Evolutionary conservation across 2,113 vertebrate genomes (phyloP).

Genomic region (Oreotragus oreotragus): DNA sequence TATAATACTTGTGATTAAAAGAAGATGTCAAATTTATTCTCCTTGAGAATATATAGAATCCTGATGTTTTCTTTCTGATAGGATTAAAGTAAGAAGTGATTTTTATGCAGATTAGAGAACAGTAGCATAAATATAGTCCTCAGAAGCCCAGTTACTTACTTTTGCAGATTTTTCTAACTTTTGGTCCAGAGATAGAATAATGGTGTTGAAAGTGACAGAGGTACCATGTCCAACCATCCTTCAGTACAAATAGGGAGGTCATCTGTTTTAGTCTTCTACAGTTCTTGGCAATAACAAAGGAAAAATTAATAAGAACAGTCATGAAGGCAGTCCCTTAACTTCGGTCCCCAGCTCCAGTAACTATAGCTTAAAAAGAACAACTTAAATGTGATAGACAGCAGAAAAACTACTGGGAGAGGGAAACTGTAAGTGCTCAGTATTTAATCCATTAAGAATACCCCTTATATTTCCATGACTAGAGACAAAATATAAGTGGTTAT

Average conservation of each 20-base stretch:
- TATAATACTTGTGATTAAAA: neutral
- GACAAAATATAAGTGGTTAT: neutral
- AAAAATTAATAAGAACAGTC: slow-evolving; percentile 72
- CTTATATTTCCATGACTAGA: neutral
- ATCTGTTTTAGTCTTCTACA: slow-evolving; percentile 74
- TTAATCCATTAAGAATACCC: neutral
- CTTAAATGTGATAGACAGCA: neutral
- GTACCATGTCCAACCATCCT: neutral
- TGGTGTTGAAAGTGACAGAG: neutral
- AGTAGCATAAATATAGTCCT: neutral
- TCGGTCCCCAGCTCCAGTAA: slow-evolving; percentile 61
- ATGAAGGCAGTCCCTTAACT: slow-evolving; percentile 42
- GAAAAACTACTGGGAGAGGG: neutral
- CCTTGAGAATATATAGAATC: neutral
- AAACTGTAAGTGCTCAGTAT: neutral
- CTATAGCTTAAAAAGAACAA: slow-evolving; percentile 50
- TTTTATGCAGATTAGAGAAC: neutral
- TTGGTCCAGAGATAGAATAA: neutral
- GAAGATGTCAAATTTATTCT: neutral
- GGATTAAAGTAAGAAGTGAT: neutral
- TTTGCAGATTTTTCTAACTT: slow-evolving; percentile 5
- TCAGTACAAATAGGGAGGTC: slow-evolving; percentile 33
- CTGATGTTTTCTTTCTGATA: neutral
- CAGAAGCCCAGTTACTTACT: neutral
- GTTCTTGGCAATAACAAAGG: slow-evolving; percentile 77